Conservation (phyloP, 2,797 vertebrate genomes). For the Spea hammondii region DNA sequence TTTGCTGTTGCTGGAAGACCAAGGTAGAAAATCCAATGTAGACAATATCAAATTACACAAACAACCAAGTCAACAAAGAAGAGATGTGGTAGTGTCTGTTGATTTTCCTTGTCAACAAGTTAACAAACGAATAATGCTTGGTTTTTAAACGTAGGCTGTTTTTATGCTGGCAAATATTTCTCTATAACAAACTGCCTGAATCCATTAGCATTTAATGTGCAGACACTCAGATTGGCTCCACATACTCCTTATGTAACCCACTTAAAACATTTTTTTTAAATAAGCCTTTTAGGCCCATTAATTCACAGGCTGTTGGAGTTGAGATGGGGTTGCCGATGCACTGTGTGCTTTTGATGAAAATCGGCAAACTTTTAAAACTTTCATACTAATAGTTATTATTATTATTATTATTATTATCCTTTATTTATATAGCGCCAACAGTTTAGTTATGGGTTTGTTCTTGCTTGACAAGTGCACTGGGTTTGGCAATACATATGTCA, state of each 20-base stretch:
- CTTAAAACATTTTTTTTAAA: conserved; percentile 17
- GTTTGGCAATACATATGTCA: too few relatives aligned
- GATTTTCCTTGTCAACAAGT: too few relatives aligned
- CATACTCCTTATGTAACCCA: conserved; percentile 34
- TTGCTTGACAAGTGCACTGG: too few relatives aligned
- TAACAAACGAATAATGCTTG: neutral
- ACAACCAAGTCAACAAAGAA: too few relatives aligned
- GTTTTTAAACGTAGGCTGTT: neutral
- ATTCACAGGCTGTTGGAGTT: conserved; percentile 4
- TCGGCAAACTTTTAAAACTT: neutral
- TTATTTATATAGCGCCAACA: too few relatives aligned
- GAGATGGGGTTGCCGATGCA: conserved; percentile 15
- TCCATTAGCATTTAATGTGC: conserved; percentile 20
- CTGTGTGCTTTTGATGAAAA: neutral
- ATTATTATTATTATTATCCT: too few relatives aligned
- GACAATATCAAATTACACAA: too few relatives aligned
- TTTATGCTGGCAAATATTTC: neutral
- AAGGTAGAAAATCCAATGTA: too few relatives aligned
- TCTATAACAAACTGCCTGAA: conserved; percentile 2
- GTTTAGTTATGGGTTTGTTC: too few relatives aligned
- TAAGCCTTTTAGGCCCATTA: conserved; percentile 34
- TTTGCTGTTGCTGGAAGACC: too few relatives aligned
- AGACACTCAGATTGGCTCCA: neutral
- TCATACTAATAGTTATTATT: too few relatives aligned
- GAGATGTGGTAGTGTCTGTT: too few relatives aligned